Conservation (phyloP, 2,113 vertebrate species). For the Sebastes schlegelii region DNA sequence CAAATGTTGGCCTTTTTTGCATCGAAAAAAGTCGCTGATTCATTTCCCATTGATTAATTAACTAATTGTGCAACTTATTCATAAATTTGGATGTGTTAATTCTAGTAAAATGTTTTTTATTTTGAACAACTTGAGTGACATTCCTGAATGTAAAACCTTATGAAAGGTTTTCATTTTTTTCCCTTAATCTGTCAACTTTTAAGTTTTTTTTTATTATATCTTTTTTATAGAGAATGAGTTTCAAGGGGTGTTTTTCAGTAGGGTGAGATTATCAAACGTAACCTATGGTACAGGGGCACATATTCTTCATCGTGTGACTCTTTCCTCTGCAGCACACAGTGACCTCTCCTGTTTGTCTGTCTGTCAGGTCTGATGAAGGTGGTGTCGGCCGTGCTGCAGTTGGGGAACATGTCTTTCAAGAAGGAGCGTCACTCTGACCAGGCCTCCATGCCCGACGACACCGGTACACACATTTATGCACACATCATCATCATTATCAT, state of each 20-base stretch:
- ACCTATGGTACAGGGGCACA: background rate
- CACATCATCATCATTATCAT: background rate
- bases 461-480: conserved; percentile 79
- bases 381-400: conserved; percentile 94
- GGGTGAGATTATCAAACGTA: background rate
- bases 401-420: conserved; percentile 97
- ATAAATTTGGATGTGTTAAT: background rate
- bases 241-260: background rate
- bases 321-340: background rate
- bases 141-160: background rate
- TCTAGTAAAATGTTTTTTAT: background rate
- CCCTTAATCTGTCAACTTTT: background rate
- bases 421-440: conserved; percentile 98
- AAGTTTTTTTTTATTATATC: background rate
- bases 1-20: too few species aligned
- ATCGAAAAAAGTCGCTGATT: too few species aligned
- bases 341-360: conserved; percentile 7
- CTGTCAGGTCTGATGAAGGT: conserved; percentile 91
- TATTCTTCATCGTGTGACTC: background rate
- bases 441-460: conserved; percentile 97
- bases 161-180: background rate
- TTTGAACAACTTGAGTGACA: background rate
- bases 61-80: background rate
- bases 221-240: background rate
- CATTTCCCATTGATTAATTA: background rate